Conservation (phyloP, 2,797 vertebrate genomes). For the Oreochromis mossambicus region DNA sequence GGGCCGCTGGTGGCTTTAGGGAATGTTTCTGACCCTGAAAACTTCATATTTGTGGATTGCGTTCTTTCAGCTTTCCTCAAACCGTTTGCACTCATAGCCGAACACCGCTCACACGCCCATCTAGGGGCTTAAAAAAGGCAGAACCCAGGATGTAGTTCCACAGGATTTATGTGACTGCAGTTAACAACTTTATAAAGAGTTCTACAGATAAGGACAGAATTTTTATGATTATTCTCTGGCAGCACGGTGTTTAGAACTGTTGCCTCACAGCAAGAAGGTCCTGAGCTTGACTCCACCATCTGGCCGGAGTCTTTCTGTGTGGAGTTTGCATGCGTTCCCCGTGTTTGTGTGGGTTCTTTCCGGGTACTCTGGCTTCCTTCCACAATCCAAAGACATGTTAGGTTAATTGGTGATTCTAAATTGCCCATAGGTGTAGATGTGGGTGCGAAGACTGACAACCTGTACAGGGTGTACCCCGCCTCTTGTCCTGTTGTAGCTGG, state of each 20-base stretch:
- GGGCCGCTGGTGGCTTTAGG: background rate
- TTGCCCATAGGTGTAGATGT: background rate
- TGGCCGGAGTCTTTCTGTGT: background rate
- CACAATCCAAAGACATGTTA: background rate
- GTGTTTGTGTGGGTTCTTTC: background rate
- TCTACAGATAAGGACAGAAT: background rate
- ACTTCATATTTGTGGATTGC: slow-evolving; percentile 19
- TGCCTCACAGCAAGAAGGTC: background rate
- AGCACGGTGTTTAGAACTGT: background rate
- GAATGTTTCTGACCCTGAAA: slow-evolving; percentile 21
- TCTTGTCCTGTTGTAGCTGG: background rate
- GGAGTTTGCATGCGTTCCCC: background rate
- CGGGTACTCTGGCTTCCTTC: background rate
- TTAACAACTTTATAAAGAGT: background rate
- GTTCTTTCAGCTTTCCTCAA: slow-evolving; percentile 23
- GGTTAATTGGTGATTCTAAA: background rate
- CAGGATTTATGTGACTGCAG: background rate
- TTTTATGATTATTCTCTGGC: background rate
- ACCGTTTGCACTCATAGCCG: background rate
- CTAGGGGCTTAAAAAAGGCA: background rate
- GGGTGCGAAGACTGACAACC: background rate
- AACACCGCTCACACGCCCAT: background rate
- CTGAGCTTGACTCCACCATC: background rate
- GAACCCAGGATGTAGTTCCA: background rate
- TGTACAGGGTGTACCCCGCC: background rate